These are phyloP conservation scores for Chromobotia macracanthus DNA, from an alignment of 2,797 vertebrate genomes.

Conservation along the genomic window DNA sequence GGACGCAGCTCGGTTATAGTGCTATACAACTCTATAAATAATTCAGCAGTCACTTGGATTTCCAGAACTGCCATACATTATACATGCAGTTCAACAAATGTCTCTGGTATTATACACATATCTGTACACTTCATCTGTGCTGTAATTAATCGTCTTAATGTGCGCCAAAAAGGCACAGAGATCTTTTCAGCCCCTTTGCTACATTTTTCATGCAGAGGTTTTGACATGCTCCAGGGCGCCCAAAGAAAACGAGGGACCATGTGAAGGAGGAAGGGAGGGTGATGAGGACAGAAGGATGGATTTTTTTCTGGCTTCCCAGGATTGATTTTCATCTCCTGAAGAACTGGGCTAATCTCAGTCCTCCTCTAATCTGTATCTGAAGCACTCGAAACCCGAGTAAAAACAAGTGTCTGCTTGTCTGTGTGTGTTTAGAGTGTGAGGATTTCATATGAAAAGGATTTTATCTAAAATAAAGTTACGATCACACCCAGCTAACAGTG, in stretches of 20 bases:
- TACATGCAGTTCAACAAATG: slow-evolving; percentile 61
- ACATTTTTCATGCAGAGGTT: slow-evolving; percentile 39
- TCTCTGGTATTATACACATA: slow-evolving; percentile 54
- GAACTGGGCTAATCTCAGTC: slow-evolving; percentile 59
- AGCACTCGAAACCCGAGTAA: slow-evolving; percentile 51
- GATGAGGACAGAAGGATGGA: slow-evolving; percentile 17
- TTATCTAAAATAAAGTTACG: slow-evolving; percentile 46
- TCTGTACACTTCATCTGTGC: slow-evolving; percentile 37
- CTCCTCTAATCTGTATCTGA: slow-evolving; percentile 57
- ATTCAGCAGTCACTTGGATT: slow-evolving; percentile 62
- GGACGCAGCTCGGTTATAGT: slow-evolving; percentile 45
- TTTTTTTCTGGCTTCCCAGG: slow-evolving; percentile 29
- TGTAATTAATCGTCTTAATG: slow-evolving; percentile 58
- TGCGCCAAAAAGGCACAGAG: slow-evolving; percentile 40
- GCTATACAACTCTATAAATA: slow-evolving; percentile 61
- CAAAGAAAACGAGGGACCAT: slow-evolving; percentile 15
- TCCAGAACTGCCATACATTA: slow-evolving; percentile 61
- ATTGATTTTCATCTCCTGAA: slow-evolving; percentile 56
- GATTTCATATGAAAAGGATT: slow-evolving; percentile 27
- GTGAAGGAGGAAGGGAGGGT: slow-evolving; percentile 3
- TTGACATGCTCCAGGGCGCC: slow-evolving; percentile 39
- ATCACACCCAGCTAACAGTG: slow-evolving; percentile 10
- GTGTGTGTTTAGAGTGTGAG: slow-evolving; percentile 23
- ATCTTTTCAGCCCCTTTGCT: slow-evolving; percentile 25
- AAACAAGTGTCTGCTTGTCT: slow-evolving; percentile 10